Evolutionary conservation across 2,797 vertebrate species (phyloP).

Genomic region (Argyrosomus regius): DNA sequence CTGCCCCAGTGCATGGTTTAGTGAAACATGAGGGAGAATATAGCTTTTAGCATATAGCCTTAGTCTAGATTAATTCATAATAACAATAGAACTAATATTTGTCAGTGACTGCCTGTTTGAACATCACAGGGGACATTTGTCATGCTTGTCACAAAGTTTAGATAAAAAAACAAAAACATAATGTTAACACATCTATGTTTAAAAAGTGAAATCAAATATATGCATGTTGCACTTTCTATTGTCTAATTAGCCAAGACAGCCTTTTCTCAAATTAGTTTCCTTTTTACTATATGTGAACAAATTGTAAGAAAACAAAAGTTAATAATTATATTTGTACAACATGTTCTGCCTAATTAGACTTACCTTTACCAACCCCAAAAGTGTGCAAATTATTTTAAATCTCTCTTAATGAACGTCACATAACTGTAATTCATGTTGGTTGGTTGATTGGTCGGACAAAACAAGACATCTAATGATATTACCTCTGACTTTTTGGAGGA

Average conservation of each 20-base stretch:
- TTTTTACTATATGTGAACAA: not conserved
- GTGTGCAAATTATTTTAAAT: not conserved
- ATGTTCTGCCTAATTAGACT: not conserved
- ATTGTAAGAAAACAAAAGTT: not conserved
- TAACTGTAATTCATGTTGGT: not conserved
- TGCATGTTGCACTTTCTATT: not conserved
- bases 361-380: not conserved
- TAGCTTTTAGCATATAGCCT: not conserved
- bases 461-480: not conserved
- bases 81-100: conserved; percentile 3
- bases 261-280: not conserved
- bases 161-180: not conserved
- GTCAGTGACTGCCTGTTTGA: not conserved
- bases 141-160: not conserved
- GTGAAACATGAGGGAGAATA: not conserved
- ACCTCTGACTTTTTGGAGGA: too few relatives aligned
- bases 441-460: not conserved
- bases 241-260: not conserved
- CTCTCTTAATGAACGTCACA: not conserved
- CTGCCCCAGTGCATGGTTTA: not conserved
- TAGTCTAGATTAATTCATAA: not conserved
- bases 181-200: not conserved
- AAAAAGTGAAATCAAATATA: not conserved
- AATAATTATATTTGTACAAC: not conserved
- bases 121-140: not conserved